These are phyloP conservation scores for Phalacrocorax aristotelis DNA, from an alignment of 2,113 vertebrate species.

Conservation along the genomic window DNA sequence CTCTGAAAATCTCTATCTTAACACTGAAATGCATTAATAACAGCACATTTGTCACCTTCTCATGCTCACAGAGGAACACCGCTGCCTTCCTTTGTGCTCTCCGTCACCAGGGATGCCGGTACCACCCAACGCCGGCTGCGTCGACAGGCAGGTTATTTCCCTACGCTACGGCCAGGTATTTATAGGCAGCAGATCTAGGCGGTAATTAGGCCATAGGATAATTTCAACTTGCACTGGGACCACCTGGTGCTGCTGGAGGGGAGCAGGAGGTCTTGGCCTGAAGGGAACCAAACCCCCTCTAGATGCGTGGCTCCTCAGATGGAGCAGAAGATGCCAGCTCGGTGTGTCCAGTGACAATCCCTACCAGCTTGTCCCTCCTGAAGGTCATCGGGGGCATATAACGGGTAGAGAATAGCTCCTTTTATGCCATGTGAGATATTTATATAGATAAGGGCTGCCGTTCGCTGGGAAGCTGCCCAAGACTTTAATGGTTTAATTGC, in stretches of 20 bases:
- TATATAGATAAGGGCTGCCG: constrained; percentile 4
- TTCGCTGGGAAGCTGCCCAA: constrained; percentile 44
- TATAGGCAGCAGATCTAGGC: background rate
- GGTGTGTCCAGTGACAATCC: background rate
- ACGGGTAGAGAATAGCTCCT: background rate
- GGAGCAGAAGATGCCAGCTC: background rate
- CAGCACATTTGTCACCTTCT: background rate
- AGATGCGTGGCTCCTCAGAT: background rate
- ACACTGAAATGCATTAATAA: background rate
- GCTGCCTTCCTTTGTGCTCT: background rate
- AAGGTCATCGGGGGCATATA: background rate
- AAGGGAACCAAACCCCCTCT: background rate
- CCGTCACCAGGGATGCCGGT: background rate
- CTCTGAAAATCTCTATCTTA: background rate
- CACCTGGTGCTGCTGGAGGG: fast-evolving
- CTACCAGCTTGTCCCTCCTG: background rate
- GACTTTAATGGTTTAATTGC: constrained; percentile 54
- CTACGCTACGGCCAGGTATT: fast-evolving
- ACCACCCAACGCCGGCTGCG: background rate
- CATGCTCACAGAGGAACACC: background rate
- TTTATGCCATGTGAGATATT: constrained; percentile 16
- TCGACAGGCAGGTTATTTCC: background rate
- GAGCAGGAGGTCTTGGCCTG: background rate
- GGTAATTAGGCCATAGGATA: background rate
- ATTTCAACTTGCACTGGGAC: background rate